phyloP scores from a whole-genome alignment of 2,888 invertebrate genomes.

The Melanostoma scalare region DNA sequence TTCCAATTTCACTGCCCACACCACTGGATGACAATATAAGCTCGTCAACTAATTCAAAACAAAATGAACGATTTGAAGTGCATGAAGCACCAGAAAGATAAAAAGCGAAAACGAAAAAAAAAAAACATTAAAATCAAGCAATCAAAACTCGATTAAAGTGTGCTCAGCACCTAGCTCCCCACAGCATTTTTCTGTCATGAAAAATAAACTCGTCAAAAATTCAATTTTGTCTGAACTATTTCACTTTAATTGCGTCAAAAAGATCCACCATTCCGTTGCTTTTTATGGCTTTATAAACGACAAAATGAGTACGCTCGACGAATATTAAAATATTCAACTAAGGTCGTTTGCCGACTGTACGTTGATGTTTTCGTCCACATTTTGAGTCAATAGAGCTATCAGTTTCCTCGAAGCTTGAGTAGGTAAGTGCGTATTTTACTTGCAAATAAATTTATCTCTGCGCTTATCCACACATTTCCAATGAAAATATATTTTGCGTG shows the following conservation, averaged over 20 bases:
- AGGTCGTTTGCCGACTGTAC: conserved; percentile 4
- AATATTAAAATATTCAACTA: conserved; percentile 23
- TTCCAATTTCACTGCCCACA: conserved; percentile 29
- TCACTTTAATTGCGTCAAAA: conserved; percentile 44
- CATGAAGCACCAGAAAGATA: conserved; percentile 19
- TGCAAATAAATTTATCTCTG: conserved; percentile 47
- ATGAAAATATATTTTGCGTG: conserved; percentile 32
- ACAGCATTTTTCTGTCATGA: conserved; percentile 1
- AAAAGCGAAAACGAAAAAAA: not conserved
- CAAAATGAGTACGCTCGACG: conserved; percentile 15
- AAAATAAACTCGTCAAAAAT: conserved; percentile 25
- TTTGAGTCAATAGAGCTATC: conserved; percentile 41
- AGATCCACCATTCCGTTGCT: conserved; percentile 20
- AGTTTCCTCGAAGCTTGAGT: conserved; percentile 14
- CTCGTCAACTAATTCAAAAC: conserved; percentile 44
- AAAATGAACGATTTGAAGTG: conserved; percentile 28
- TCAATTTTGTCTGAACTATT: conserved; percentile 14
- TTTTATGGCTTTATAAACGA: conserved; percentile 14
- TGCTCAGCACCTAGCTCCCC: not conserved
- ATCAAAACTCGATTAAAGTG: conserved; percentile 49
- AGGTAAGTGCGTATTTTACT: conserved; percentile 2
- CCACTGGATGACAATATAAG: conserved; percentile 16
- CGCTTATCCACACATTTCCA: conserved; percentile 13
- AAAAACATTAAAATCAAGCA: conserved; percentile 9
- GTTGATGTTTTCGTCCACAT: not conserved